These are phyloP conservation scores for Manduca sexta DNA, from an alignment of 1,140 invertebrate species.

Conservation along the genomic window DNA sequence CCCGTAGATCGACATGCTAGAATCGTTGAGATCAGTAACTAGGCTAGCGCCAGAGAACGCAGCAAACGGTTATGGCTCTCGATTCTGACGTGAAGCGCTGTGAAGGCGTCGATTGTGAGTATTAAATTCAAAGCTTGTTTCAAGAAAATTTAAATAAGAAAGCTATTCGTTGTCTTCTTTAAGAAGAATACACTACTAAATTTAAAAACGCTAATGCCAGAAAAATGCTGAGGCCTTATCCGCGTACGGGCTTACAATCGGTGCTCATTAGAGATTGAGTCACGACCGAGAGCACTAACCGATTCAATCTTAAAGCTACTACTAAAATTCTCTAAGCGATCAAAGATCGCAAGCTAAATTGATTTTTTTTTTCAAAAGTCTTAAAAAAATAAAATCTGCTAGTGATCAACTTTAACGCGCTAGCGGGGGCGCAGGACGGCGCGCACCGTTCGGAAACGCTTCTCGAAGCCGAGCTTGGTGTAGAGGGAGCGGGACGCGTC, in stretches of 20 bases:
- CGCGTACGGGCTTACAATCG: slow-evolving; percentile 6
- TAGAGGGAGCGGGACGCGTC: slow-evolving; percentile 87
- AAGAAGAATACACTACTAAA: slow-evolving; percentile 21
- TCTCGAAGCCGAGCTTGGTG: slow-evolving; percentile 85
- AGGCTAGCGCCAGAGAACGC: slow-evolving; percentile 50
- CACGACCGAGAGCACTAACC: slow-evolving; percentile 56
- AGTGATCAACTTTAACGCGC: slow-evolving; percentile 57
- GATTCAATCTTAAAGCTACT: slow-evolving; percentile 65
- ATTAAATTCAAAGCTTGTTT: slow-evolving; percentile 10
- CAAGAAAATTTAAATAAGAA: slow-evolving; percentile 10
- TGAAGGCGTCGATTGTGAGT: slow-evolving; percentile 13
- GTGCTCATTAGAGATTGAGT: slow-evolving; percentile 3
- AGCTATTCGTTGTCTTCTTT: slow-evolving; percentile 33
- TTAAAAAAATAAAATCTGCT: slow-evolving; percentile 74
- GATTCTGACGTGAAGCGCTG: slow-evolving; percentile 25
- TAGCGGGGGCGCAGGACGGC: slow-evolving; percentile 80
- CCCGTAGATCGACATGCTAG: slow-evolving; percentile 39
- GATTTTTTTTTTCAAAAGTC: slow-evolving; percentile 68
- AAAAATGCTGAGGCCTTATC: slow-evolving; percentile 18
- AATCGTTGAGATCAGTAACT: slow-evolving; percentile 52
- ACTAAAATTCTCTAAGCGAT: slow-evolving; percentile 68
- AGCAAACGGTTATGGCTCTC: slow-evolving; percentile 50
- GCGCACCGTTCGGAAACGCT: slow-evolving; percentile 83
- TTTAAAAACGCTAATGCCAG: slow-evolving; percentile 25
- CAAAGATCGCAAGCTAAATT: slow-evolving; percentile 71